phyloP scores from a whole-genome alignment of 1,140 invertebrate species.

The Proales similis region DNA sequence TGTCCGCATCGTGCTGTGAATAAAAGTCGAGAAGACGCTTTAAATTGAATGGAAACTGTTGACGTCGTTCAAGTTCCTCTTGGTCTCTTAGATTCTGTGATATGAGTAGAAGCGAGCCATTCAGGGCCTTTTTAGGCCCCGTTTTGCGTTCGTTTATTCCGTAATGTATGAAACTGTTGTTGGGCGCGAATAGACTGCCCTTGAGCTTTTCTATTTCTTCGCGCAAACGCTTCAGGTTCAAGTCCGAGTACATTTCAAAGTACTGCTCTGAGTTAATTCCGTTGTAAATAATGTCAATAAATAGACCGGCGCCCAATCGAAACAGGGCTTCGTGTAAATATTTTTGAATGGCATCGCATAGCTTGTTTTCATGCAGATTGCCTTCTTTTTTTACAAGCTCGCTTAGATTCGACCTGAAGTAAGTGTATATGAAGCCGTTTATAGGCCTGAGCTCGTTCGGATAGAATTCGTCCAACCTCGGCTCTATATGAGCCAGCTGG shows the following conservation, averaged over 20 bases:
- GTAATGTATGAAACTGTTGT: background rate
- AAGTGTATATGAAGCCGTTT: constrained; percentile 24
- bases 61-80: background rate
- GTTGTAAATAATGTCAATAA: constrained; percentile 30
- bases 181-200: background rate
- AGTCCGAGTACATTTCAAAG: constrained; percentile 32
- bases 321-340: constrained; percentile 9
- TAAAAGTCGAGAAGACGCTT: constrained; percentile 6
- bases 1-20: constrained; percentile 8
- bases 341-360: constrained; percentile 13
- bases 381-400: background rate
- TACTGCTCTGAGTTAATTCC: constrained; percentile 24
- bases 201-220: constrained; percentile 16
- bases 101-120: background rate
- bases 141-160: background rate
- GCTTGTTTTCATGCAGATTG: constrained; percentile 22
- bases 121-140: background rate
- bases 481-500: constrained; percentile 13
- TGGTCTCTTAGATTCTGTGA: background rate
- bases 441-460: constrained; percentile 23
- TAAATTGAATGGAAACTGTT: background rate
- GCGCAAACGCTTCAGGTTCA: constrained; percentile 28
- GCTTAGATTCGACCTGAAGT: constrained; percentile 3
- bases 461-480: constrained; percentile 6
- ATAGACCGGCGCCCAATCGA: constrained; percentile 8